Evolutionary conservation across 2,888 invertebrate genomes (phyloP).

Genomic region (Brachyopa scutellaris): DNA sequence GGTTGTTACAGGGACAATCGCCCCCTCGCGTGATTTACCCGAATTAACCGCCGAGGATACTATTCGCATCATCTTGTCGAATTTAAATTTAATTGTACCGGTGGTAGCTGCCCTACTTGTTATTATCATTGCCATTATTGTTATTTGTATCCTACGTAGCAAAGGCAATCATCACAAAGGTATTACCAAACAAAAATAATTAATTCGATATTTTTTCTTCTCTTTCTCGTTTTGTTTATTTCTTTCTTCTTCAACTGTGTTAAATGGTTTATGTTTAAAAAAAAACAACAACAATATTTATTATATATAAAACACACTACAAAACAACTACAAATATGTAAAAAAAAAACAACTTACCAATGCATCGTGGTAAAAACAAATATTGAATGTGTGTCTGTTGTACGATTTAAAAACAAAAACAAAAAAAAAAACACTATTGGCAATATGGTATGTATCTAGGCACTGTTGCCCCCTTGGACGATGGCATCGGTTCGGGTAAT

Average conservation of each 20-base stretch:
- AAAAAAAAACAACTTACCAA: constrained; percentile 50
- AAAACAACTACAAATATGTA: constrained; percentile 51
- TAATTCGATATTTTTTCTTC: constrained; percentile 78
- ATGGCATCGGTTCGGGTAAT: constrained; percentile 82
- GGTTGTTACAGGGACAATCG: constrained; percentile 95
- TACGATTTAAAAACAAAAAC: constrained; percentile 52
- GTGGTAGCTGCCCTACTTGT: constrained; percentile 95
- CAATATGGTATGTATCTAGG: constrained; percentile 83
- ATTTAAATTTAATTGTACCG: constrained; percentile 96
- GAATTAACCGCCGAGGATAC: constrained; percentile 90
- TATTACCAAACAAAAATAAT: constrained; percentile 82
- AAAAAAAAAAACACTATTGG: constrained; percentile 30
- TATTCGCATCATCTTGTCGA: constrained; percentile 92
- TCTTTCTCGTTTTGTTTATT: constrained; percentile 75
- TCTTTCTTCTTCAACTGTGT: constrained; percentile 73
- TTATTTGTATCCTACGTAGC: constrained; percentile 95
- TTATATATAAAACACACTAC: constrained; percentile 64
- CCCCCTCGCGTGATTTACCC: constrained; percentile 93
- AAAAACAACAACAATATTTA: constrained; percentile 62
- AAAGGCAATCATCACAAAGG: constrained; percentile 93
- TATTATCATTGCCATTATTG: constrained; percentile 95
- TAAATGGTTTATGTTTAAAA: constrained; percentile 74
- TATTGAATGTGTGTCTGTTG: constrained; percentile 72
- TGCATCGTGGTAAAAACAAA: constrained; percentile 65
- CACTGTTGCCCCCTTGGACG: constrained; percentile 90